Conservation (phyloP, 1,140 invertebrate species). For the Drosophila ercepeae region DNA sequence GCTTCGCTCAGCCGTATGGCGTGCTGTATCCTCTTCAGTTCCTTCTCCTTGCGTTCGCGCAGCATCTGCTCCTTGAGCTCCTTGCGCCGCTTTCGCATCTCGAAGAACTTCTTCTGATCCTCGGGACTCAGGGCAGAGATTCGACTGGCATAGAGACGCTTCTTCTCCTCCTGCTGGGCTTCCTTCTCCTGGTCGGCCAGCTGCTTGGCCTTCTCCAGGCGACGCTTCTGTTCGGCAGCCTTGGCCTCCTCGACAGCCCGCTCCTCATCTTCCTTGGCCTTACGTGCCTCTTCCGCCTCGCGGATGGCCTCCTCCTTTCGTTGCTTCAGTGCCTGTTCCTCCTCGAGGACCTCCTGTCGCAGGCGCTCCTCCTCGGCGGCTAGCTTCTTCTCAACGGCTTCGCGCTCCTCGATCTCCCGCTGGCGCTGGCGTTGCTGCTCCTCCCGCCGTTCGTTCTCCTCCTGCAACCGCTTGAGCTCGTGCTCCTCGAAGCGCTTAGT, state of each 20-base stretch:
- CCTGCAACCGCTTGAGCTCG: constrained; percentile 62
- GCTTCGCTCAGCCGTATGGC: constrained; percentile 65
- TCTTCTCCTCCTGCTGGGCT: constrained; percentile 47
- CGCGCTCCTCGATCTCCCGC: constrained; percentile 51
- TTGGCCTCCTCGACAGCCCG: constrained; percentile 46
- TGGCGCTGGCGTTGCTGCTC: constrained; percentile 56
- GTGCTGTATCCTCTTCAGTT: constrained; percentile 69
- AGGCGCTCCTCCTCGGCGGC: constrained; percentile 67
- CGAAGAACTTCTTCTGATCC: constrained; percentile 66
- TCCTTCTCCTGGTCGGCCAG: constrained; percentile 50
- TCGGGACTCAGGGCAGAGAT: constrained; percentile 61
- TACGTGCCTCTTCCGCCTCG: constrained; percentile 53
- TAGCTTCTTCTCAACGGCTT: constrained; percentile 51
- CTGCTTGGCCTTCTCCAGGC: constrained; percentile 55
- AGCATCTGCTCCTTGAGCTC: constrained; percentile 50
- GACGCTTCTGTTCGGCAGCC: constrained; percentile 40
- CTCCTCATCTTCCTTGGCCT: constrained; percentile 54
- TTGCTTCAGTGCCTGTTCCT: constrained; percentile 52
- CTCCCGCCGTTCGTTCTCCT: constrained; percentile 65
- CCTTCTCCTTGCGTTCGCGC: constrained; percentile 49
- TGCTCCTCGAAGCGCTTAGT: constrained; percentile 56
- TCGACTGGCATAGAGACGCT: constrained; percentile 53
- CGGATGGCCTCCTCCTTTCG: constrained; percentile 53
- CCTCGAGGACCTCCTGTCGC: constrained; percentile 51
- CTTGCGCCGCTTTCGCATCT: constrained; percentile 77